Base-by-base conservation (phyloP, 2,113 vertebrate species). In the Eurystomus gularis region DNA sequence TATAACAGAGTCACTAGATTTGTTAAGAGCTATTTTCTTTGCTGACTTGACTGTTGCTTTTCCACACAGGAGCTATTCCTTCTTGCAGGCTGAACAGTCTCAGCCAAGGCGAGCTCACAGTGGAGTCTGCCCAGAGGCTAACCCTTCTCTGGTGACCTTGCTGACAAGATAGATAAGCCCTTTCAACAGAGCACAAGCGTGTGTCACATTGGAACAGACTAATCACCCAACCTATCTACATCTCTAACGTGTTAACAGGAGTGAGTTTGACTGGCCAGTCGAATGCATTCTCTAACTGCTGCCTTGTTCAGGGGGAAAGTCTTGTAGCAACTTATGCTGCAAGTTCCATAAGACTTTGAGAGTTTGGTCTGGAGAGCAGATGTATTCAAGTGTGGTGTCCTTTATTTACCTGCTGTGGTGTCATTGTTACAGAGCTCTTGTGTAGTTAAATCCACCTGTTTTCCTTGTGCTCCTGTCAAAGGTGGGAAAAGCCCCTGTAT, bases 161-260 rank as follows among this genome's bases (percentile, higher is more conserved):
- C 79, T 57, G 35, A 91, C 89, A 93, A 71, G 91, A 28, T 24
- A 48, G 81, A 94, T 96, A 94, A 96, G 89, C 60, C 88, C 80
- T 97, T 91, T 97, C 93, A 93, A 54, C 95, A 86, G 91, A 93
- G 82, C 92, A 80, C 88, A 95, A 92, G 87, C 17, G 42, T 66
- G 86, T 88, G 88, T 91, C 71, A 33, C 75, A 52, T 57, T 21
- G 44, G 84, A 81, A n/a, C 68, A 77, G 72, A 31, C 39, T 9
- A 64, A 66, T 39, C 81, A 42, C 57, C 42, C 60, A 77, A 62
- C 48, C 69, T 95, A 87, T 88, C 83, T 62, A 16, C 15, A 68
- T 89, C 90, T 94, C 77, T 42, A 4, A 73, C 77, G 86, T 95
- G 95, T 94, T 96, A 97, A 96, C 96, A 93, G 92, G 73, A 85